A percentile compares a stretch with the other conserved stretches of the same genome.
Conservation (phyloP, 2,888 invertebrate genomes). For the Biston betularia region DNA sequence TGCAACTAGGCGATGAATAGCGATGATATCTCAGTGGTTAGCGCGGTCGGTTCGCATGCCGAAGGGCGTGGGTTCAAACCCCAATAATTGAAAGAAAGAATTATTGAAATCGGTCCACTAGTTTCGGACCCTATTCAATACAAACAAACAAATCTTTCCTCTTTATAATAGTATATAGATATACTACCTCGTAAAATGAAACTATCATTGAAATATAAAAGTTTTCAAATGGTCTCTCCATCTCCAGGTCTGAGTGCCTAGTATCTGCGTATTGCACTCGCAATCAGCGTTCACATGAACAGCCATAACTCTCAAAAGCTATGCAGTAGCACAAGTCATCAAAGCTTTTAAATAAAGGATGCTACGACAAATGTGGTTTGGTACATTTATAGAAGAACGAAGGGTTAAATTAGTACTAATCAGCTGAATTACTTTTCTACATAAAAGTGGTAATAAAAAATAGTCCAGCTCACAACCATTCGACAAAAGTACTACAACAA, state of each 20-base stretch:
- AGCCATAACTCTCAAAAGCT: neutral
- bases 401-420: neutral
- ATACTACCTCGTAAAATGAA: no score
- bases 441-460: neutral
- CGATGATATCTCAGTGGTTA: no score
- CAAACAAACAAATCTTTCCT: no score
- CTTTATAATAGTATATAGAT: no score
- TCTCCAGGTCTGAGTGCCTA: neutral
- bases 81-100: no score
- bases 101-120: no score
- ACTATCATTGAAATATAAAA: neutral
- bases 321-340: neutral
- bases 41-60: no score
- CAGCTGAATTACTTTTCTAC: neutral
- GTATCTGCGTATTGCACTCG: conserved; percentile 13
- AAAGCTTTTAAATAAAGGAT: conserved; percentile 3
- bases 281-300: conserved; percentile 5
- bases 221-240: neutral
- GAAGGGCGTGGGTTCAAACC: no score
- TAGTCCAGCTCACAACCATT: neutral
- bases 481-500: no score
- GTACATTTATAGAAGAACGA: neutral
- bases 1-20: no score
- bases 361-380: neutral
- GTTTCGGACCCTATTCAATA: no score